These are phyloP conservation scores for Umimayanthus kanabou DNA, from an alignment of 92 coral and sea anemone species.

Conservation along the genomic window DNA sequence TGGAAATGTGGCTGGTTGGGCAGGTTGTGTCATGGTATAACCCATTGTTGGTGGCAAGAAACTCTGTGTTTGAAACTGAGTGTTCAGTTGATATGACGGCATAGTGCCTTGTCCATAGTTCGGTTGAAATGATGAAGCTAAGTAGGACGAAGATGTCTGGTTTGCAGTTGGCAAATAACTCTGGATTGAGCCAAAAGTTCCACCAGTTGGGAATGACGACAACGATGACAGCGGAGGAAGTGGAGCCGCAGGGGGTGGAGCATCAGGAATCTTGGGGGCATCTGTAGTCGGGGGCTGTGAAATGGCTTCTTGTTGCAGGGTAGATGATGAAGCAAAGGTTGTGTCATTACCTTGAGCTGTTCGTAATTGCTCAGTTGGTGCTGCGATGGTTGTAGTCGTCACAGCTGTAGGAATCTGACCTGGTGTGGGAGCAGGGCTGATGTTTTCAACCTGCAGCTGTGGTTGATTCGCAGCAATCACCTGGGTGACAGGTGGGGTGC, in stretches of 20 bases:
- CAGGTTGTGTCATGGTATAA: slow-evolving; percentile 59
- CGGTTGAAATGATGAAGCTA: slow-evolving; percentile 30
- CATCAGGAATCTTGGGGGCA: slow-evolving; percentile 32
- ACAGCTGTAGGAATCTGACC: slow-evolving; percentile 45
- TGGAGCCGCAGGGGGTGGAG: slow-evolving; percentile 36
- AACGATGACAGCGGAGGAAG: slow-evolving; percentile 38
- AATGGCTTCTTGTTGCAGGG: not conserved
- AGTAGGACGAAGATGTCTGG: slow-evolving; percentile 10
- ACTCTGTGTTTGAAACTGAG: slow-evolving; percentile 68
- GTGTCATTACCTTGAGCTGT: slow-evolving; percentile 65
- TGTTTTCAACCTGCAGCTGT: slow-evolving; percentile 87
- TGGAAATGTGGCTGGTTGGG: slow-evolving; percentile 50
- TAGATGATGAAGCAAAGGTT: slow-evolving; percentile 49
- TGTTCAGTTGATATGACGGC: slow-evolving; percentile 61
- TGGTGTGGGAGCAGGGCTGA: slow-evolving; percentile 90
- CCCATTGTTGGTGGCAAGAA: slow-evolving; percentile 74
- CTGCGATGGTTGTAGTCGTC: slow-evolving; percentile 30
- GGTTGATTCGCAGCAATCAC: slow-evolving; percentile 50
- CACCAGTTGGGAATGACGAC: slow-evolving; percentile 26
- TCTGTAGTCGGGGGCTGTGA: slow-evolving; percentile 47
- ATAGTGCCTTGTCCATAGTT: slow-evolving; percentile 51
- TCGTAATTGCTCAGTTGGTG: slow-evolving; percentile 61
- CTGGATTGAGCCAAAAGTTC: slow-evolving; percentile 23
- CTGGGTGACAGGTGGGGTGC: slow-evolving; percentile 37
- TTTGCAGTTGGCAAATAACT: slow-evolving; percentile 16